Evolutionary conservation across 2,888 invertebrate genomes (phyloP).

Genomic region (Leptinotarsa tumamoca): DNA sequence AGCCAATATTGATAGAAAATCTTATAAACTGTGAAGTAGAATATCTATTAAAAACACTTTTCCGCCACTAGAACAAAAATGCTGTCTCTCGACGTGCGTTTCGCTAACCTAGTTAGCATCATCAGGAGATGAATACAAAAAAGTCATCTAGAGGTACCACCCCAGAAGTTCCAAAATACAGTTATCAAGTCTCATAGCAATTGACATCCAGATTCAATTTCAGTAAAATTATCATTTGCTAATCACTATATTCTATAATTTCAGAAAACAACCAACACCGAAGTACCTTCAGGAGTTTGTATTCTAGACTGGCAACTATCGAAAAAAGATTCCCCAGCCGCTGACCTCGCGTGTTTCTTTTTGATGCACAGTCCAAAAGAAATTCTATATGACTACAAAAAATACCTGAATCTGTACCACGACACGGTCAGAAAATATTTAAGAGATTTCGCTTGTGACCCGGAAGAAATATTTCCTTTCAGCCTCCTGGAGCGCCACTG

Average conservation of each 20-base stretch:
- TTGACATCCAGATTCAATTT: no score
- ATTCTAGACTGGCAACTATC: conserved; percentile 53
- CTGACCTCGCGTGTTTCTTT: conserved; percentile 58
- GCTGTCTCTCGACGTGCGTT: no score
- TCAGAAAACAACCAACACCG: neutral
- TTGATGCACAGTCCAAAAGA: conserved; percentile 53
- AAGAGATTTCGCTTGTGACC: conserved; percentile 47
- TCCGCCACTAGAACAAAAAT: no score
- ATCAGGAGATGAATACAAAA: no score
- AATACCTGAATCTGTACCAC: conserved; percentile 55
- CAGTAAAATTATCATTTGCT: no score
- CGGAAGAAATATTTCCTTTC: conserved; percentile 51
- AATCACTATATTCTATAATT: conserved; percentile 29
- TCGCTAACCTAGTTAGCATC: no score
- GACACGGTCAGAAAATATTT: conserved; percentile 50
- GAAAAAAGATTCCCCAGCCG: conserved; percentile 42
- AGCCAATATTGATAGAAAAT: no score
- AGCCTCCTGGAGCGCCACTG: conserved; percentile 30
- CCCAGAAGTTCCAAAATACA: no score
- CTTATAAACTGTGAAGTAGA: no score
- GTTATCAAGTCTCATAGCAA: no score
- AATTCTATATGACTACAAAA: conserved; percentile 51
- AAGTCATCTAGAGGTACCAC: no score
- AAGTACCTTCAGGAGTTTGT: conserved; percentile 42
- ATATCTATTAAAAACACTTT: no score